phyloP scores from a whole-genome alignment of 2,113 vertebrate species.

The Herpetotheres cachinnans region DNA sequence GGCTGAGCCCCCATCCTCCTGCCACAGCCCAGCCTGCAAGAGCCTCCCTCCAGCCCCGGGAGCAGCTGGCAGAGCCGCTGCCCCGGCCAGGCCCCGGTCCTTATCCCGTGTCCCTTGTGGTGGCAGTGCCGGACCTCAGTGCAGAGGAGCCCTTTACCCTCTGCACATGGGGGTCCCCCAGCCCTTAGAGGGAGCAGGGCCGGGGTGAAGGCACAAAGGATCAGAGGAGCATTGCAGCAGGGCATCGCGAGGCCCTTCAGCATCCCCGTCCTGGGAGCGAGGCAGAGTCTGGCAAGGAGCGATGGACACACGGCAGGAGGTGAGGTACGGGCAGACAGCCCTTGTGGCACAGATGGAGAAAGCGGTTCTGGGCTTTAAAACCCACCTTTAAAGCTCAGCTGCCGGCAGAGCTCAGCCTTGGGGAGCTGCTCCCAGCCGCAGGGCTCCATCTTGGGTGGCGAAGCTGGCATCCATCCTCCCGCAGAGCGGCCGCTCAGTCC shows the following conservation, averaged over 20 bases:
- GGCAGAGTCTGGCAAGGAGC: too few species aligned
- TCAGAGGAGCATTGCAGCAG: rapidly evolving
- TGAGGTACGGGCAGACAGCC: too few species aligned
- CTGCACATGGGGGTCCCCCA: not conserved
- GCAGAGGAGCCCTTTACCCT: not conserved
- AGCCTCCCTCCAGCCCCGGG: too few species aligned
- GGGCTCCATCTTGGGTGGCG: too few species aligned
- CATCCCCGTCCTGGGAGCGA: not conserved
- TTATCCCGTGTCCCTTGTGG: not conserved
- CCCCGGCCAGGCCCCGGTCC: too few species aligned
- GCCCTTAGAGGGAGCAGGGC: not conserved
- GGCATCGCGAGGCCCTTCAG: not conserved
- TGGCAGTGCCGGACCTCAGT: rapidly evolving
- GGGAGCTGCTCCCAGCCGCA: too few species aligned
- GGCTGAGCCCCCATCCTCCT: not conserved
- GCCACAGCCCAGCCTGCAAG: not conserved
- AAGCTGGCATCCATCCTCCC: not conserved
- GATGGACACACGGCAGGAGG: too few species aligned
- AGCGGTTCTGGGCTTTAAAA: too few species aligned
- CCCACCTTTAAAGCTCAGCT: too few species aligned
- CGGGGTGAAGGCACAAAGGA: not conserved
- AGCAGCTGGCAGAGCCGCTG: too few species aligned
- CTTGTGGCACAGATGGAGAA: too few species aligned
- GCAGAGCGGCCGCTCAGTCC: rapidly evolving
- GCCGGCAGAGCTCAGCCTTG: too few species aligned